These are phyloP conservation scores for Rhorus exstirpatorius DNA, from an alignment of 2,888 invertebrate genomes.

Conservation along the genomic window DNA sequence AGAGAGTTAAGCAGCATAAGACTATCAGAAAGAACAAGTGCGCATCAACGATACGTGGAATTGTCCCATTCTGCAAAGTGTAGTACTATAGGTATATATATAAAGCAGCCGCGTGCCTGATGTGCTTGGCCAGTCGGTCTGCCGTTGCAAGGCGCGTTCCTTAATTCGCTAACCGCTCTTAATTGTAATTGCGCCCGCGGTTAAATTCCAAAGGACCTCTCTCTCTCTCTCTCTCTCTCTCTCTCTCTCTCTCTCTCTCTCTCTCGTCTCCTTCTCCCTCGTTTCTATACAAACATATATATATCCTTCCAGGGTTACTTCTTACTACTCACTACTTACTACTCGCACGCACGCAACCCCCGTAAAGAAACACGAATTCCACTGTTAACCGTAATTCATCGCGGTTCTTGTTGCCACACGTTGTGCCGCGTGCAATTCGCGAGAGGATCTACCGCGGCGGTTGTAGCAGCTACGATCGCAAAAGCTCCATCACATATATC, in stretches of 20 bases:
- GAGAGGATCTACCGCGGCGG: conserved; percentile 45
- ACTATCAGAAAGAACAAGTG: conserved; percentile 48
- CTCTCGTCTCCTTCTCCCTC: neutral
- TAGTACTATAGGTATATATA: conserved; percentile 9
- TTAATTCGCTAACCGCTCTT: conserved; percentile 86
- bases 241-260: conserved; percentile 19
- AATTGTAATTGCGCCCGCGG: conserved; percentile 85
- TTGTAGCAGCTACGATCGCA: conserved; percentile 46
- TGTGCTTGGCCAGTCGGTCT: conserved; percentile 59
- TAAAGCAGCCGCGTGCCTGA: conserved; percentile 35
- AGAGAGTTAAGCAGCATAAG: too few species aligned
- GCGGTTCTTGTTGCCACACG: conserved; percentile 74
- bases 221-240: conserved; percentile 71
- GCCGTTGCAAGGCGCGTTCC: conserved; percentile 79
- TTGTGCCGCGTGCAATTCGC: conserved; percentile 63
- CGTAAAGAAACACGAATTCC: conserved; percentile 84
- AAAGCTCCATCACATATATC: conserved; percentile 2
- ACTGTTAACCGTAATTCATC: conserved; percentile 84
- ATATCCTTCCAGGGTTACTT: conserved; percentile 26
- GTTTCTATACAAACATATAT: conserved; percentile 1
- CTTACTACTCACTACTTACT: conserved; percentile 48
- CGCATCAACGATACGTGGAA: conserved; percentile 77
- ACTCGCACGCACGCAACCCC: conserved; percentile 61
- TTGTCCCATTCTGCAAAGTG: conserved; percentile 54
- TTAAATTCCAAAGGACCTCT: conserved; percentile 81